A percentile compares a stretch with the other conserved stretches of the same genome.
Evolutionary conservation across 2,888 invertebrate species (phyloP).

Genomic region (Prosopocoilus inquinatus): DNA sequence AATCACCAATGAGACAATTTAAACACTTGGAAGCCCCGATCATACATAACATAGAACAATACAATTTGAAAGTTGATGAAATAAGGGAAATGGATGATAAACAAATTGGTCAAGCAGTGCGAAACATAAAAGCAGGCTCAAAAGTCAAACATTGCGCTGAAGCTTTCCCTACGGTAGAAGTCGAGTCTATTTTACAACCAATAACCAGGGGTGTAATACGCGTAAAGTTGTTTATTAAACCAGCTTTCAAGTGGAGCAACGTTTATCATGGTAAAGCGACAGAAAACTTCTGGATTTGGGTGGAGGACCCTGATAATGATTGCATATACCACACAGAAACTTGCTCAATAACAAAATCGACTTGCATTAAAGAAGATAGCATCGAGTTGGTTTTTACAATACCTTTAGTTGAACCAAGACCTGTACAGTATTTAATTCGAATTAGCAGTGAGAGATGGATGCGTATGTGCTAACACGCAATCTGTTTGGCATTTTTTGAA

Average conservation of each 20-base stretch:
- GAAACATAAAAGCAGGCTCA: slow-evolving; percentile 73
- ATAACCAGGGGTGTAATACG: slow-evolving; percentile 90
- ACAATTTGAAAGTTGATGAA: slow-evolving; percentile 70
- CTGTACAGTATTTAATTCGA: slow-evolving; percentile 87
- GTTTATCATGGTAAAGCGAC: slow-evolving; percentile 82
- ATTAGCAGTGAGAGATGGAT: slow-evolving; percentile 86
- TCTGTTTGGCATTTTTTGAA: slow-evolving; percentile 15
- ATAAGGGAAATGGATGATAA: slow-evolving; percentile 83
- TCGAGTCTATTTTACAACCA: slow-evolving; percentile 86
- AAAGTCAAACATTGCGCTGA: slow-evolving; percentile 79
- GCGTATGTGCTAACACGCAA: slow-evolving; percentile 38
- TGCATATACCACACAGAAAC: slow-evolving; percentile 96
- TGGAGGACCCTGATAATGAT: slow-evolving; percentile 93
- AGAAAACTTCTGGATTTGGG: slow-evolving; percentile 96
- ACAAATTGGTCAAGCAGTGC: slow-evolving; percentile 79
- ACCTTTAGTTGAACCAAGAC: slow-evolving; percentile 87
- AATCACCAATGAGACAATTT: slow-evolving; percentile 85
- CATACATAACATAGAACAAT: slow-evolving; percentile 77
- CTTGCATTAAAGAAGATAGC: slow-evolving; percentile 66
- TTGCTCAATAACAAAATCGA: slow-evolving; percentile 63
- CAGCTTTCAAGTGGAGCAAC: slow-evolving; percentile 84
- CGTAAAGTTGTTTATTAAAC: slow-evolving; percentile 75
- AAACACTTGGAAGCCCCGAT: slow-evolving; percentile 73
- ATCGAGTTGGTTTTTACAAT: slow-evolving; percentile 93
- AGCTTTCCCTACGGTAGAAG: slow-evolving; percentile 80